A percentile compares a stretch with the other conserved stretches of the same genome.
Evolutionary conservation across 2,113 vertebrate genomes (phyloP).

Genomic region (Pithys albifrons): DNA sequence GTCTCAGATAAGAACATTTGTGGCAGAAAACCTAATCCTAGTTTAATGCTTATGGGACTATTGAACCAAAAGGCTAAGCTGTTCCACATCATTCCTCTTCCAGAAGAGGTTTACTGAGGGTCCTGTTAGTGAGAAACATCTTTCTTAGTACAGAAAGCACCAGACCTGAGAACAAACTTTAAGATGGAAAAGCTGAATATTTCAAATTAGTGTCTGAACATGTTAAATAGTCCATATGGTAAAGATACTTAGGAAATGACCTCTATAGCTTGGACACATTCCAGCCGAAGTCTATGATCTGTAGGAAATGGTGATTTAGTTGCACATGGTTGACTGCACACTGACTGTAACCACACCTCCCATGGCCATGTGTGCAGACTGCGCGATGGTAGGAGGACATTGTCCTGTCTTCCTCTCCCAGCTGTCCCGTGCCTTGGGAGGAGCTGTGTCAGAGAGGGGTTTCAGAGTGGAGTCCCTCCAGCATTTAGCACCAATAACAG

Average conservation of each 20-base stretch:
- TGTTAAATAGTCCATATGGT: not conserved
- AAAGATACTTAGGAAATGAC: not conserved
- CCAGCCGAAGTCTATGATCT: not conserved
- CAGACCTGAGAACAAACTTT: not conserved
- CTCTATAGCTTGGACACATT: not conserved
- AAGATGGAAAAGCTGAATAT: not conserved
- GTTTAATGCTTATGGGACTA: not conserved
- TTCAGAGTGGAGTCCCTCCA: not conserved
- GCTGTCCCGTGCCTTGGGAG: not conserved
- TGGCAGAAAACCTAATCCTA: not conserved
- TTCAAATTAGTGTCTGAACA: not conserved
- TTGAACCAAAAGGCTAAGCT: not conserved
- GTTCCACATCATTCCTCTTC: not conserved
- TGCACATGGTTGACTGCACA: not conserved
- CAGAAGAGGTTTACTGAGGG: not conserved
- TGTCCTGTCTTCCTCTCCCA: not conserved
- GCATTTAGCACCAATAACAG: not conserved
- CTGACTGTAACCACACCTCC: not conserved
- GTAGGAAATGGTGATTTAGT: not conserved
- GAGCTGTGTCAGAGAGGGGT: not conserved
- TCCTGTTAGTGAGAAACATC: not conserved
- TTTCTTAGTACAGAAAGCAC: not conserved
- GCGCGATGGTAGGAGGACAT: rapidly evolving
- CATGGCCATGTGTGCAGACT: rapidly evolving
- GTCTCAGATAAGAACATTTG: not conserved